These are phyloP conservation scores for Micropoecilia bifurca DNA, from an alignment of 2,797 vertebrate species.

Conservation along the genomic window DNA sequence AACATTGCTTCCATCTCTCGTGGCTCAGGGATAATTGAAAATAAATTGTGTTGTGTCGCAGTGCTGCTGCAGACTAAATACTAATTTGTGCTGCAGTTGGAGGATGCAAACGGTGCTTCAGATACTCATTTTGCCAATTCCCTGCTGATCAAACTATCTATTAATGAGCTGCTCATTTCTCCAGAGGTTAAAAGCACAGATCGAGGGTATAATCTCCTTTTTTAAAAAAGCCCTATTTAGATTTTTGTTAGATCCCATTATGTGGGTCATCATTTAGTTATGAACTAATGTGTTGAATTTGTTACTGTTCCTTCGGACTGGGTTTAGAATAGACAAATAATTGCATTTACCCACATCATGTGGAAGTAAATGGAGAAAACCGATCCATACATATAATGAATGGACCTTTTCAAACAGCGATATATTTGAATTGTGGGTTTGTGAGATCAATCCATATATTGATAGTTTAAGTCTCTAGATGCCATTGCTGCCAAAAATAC, in stretches of 20 bases:
- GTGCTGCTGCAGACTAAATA: constrained; percentile 79
- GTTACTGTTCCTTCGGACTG: not conserved
- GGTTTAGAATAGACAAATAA: not conserved
- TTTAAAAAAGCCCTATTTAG: constrained; percentile 34
- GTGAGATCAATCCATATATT: not conserved
- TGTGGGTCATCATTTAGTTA: not conserved
- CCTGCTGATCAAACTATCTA: constrained; percentile 11
- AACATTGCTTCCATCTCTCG: constrained; percentile 59
- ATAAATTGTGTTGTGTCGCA: constrained; percentile 81
- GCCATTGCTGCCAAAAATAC: not conserved
- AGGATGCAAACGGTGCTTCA: constrained; percentile 39
- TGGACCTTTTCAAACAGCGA: not conserved
- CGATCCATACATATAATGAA: not conserved
- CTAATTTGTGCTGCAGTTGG: constrained; percentile 75
- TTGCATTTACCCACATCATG: not conserved
- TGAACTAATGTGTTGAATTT: not conserved
- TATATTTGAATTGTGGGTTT: not conserved
- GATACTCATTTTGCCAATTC: constrained; percentile 33
- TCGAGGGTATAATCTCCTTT: constrained; percentile 26
- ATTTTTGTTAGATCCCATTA: constrained; percentile 12
- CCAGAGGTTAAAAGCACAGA: constrained; percentile 28
- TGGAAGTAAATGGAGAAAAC: not conserved
- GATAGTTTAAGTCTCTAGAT: not conserved
- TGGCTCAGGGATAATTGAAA: constrained; percentile 78
- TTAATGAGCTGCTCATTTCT: constrained; percentile 16